Evolutionary conservation across 2,113 vertebrate species (phyloP), one percentile per base, ranked within the genome.

Genomic region (Esox niger): DNA sequence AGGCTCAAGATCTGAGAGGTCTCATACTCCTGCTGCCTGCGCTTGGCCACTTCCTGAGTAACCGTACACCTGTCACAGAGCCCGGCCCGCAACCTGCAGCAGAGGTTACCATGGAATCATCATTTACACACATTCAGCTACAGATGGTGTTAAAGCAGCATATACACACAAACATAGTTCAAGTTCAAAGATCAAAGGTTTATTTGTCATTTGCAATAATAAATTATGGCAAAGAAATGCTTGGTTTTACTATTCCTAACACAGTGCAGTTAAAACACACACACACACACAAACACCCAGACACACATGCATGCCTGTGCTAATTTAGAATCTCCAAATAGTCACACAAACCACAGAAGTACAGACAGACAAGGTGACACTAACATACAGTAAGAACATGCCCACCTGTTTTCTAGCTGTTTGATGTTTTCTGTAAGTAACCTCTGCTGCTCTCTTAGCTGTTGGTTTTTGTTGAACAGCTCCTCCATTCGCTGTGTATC

Each of bases 51-150:
- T 59, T 98, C 96, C 86, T 99, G 96, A 5, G 96, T 97, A 30
- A 99, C 97, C 32, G 93, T 92, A 68, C 97, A 99, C 67, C 96
- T 91, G 86, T 99, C 97, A 1, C 97, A 99, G 33, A 99, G 91
- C 2, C 97, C 96, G 0, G 97, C 97, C 74, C 97, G 84, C 76
- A 99, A 83, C 85, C 96, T 99, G 72, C 1, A 56, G 47, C 47
- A 30, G 9, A 3, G 47, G 47, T 52, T 0, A 10, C 38, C 38
- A 43, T 10, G 38, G 38, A 15, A 15, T 43, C 46, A 78, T 46
- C 35, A 55, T 55, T 15, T 47, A 43, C 27, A 67, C 6, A 54
- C 55, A 43, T 52, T 63, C 1, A 49, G 32, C 62, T 62, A 71
- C 11, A 58, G 1, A 15, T 29, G 20, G 2, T 25, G 23, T 54